Evolutionary conservation across 2,888 invertebrate species (phyloP).

Genomic region (Sinohyriopsis cumingii): DNA sequence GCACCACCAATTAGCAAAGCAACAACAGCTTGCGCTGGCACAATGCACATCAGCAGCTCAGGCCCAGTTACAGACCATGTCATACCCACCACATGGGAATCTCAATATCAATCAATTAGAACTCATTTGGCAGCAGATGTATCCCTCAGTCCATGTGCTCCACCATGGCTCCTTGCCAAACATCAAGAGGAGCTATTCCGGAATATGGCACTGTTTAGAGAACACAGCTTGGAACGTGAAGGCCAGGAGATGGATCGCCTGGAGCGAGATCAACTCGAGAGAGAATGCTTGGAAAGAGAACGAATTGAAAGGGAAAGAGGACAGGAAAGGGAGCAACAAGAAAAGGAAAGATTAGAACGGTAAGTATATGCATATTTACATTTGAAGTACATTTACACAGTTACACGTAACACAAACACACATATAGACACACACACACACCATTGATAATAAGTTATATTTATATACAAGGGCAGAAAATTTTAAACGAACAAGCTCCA

Average conservation of each 20-base stretch:
- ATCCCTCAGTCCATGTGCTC: conserved; percentile 61
- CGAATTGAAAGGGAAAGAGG: conserved; percentile 49
- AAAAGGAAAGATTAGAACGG: conserved; percentile 41
- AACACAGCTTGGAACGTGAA: conserved; percentile 74
- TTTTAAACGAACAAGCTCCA: too few relatives aligned
- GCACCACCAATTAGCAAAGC: conserved; percentile 56
- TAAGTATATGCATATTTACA: background rate
- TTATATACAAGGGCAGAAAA: too few relatives aligned
- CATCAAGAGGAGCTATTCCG: conserved; percentile 64
- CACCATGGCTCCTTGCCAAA: conserved; percentile 64
- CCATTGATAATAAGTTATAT: too few relatives aligned
- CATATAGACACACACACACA: too few relatives aligned
- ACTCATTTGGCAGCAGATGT: conserved; percentile 69
- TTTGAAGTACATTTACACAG: too few relatives aligned
- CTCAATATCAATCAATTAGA: conserved; percentile 61
- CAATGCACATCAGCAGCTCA: conserved; percentile 28
- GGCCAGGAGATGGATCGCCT: conserved; percentile 56
- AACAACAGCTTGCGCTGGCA: conserved; percentile 37
- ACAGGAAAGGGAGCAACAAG: conserved; percentile 36
- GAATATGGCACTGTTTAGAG: conserved; percentile 61
- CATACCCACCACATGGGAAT: conserved; percentile 38
- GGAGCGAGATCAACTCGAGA: conserved; percentile 56
- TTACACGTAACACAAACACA: too few relatives aligned
- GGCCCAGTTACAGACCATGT: conserved; percentile 22
- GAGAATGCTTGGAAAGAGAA: conserved; percentile 42